phyloP scores from a whole-genome alignment of 1,140 invertebrate species.

The Gryllus bimaculatus region DNA sequence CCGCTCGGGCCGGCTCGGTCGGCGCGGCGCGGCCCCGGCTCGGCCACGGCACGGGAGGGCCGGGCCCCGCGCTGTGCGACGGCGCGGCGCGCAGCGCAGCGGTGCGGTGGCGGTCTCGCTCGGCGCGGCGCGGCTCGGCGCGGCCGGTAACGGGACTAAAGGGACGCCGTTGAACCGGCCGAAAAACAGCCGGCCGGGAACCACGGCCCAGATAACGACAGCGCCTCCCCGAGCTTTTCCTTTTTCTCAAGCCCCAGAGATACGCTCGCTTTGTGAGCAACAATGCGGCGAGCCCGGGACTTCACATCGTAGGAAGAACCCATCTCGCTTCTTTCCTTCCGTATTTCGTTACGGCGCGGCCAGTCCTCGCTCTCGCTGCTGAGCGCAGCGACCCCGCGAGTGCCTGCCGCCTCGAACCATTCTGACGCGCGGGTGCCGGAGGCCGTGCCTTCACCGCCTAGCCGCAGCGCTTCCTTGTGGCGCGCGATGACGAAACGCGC shows the following conservation, averaged over 20 bases:
- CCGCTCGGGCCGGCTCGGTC: not conserved
- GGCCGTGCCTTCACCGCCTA: not conserved
- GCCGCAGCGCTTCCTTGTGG: not conserved
- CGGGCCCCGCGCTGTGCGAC: no score
- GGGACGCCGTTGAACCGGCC: not conserved
- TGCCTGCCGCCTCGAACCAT: not conserved
- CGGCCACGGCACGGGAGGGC: no score
- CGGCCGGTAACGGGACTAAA: constrained; percentile 2
- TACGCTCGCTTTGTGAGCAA: not conserved
- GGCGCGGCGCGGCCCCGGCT: no score
- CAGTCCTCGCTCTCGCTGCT: not conserved
- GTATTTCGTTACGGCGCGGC: not conserved
- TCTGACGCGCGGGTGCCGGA: not conserved
- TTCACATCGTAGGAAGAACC: not conserved
- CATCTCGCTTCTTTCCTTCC: not conserved
- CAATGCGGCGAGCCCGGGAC: not conserved
- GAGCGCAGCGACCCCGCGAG: not conserved
- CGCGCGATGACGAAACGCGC: not conserved
- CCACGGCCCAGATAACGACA: not conserved
- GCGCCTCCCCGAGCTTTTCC: not conserved
- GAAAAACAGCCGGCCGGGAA: not conserved
- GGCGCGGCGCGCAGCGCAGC: no score
- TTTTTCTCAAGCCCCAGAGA: not conserved
- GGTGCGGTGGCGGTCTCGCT: no score
- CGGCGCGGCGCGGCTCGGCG: not conserved